phyloP scores from a whole-genome alignment of 1,140 invertebrate species.

The Dolichoris vasculosae region DNA sequence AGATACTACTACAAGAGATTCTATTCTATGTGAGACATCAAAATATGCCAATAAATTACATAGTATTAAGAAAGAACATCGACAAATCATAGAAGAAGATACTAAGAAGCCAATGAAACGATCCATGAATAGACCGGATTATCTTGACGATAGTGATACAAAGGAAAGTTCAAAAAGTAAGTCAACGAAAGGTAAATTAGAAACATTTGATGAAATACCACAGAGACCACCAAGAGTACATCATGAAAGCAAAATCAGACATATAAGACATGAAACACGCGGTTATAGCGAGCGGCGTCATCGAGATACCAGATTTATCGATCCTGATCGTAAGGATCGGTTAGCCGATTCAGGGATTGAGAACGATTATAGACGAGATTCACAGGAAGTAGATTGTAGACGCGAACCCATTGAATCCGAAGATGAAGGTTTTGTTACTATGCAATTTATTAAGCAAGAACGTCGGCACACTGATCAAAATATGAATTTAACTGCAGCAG shows the following conservation, averaged over 20 bases:
- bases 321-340: conserved; percentile 75
- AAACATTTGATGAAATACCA: conserved; percentile 63
- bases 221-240: conserved; percentile 63
- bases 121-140: conserved; percentile 66
- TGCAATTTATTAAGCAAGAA: conserved; percentile 80
- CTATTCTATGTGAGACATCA: conserved; percentile 61
- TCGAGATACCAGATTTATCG: conserved; percentile 48
- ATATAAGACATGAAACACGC: conserved; percentile 63
- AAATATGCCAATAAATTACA: background rate
- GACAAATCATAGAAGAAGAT: conserved; percentile 60
- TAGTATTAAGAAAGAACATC: background rate
- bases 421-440: conserved; percentile 79
- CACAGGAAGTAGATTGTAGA: conserved; percentile 74
- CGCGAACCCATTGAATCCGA: conserved; percentile 76
- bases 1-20: conserved; percentile 69
- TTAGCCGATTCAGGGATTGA: conserved; percentile 86
- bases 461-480: conserved; percentile 78
- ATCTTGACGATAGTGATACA: conserved; percentile 68
- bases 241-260: conserved; percentile 68
- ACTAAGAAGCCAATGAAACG: conserved; percentile 65
- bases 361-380: conserved; percentile 84
- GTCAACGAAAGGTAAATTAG: conserved; percentile 54
- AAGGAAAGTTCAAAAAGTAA: conserved; percentile 64
- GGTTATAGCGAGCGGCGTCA: conserved; percentile 62
- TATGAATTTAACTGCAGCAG: conserved; percentile 61